Evolutionary conservation across 2,113 vertebrate species (phyloP).

Genomic region (Muntiacus muntjak): DNA sequence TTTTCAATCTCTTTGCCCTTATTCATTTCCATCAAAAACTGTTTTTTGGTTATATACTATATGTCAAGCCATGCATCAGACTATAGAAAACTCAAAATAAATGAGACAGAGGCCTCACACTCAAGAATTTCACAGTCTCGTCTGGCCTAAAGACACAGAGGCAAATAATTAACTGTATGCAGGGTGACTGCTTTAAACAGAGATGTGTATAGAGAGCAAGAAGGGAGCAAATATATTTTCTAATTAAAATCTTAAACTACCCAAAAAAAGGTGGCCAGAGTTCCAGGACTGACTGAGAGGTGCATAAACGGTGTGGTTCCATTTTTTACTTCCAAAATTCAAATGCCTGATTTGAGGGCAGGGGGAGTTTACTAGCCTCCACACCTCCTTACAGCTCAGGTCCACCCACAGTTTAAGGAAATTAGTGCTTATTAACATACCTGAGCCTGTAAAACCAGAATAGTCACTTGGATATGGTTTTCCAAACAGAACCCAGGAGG

Average conservation of each 20-base stretch:
- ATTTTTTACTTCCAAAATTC: neutral
- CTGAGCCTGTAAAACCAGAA: constrained; percentile 56
- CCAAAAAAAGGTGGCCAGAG: neutral
- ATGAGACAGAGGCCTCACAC: neutral
- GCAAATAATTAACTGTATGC: neutral
- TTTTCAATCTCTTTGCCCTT: neutral
- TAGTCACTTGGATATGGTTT: constrained; percentile 36
- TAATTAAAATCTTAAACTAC: neutral
- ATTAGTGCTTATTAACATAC: constrained; percentile 37
- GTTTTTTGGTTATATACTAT: neutral
- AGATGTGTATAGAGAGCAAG: neutral
- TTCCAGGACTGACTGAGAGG: neutral
- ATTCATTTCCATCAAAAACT: neutral
- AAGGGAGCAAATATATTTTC: neutral
- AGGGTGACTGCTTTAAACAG: neutral
- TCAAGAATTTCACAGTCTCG: neutral
- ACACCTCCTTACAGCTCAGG: neutral
- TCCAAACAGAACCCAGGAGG: neutral
- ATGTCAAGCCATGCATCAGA: neutral
- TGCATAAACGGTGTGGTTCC: neutral
- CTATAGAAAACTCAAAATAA: neutral
- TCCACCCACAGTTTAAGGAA: constrained; percentile 47
- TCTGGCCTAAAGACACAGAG: neutral
- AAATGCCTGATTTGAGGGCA: neutral
- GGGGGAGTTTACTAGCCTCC: neutral